Conservation (phyloP, 2,888 invertebrate genomes). For the Exephanes ischioxanthus region DNA sequence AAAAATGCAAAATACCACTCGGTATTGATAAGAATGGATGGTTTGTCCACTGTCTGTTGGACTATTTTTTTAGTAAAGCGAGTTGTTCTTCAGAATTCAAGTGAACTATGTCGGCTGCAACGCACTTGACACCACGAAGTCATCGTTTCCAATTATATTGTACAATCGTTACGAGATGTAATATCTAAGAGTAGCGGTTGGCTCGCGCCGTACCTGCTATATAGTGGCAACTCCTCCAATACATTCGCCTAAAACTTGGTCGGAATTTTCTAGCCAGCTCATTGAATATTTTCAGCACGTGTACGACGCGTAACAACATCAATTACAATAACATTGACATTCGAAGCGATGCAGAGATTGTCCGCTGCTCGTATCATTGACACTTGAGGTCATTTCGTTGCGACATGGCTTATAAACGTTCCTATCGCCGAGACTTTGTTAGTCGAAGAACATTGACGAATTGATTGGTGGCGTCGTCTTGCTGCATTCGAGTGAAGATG, state of each 20-base stretch:
- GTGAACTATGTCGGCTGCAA: too few species aligned
- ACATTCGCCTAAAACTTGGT: too few species aligned
- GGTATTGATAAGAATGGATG: too few species aligned
- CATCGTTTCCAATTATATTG: not conserved
- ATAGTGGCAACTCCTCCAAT: too few species aligned
- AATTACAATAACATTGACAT: not conserved
- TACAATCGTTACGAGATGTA: not conserved
- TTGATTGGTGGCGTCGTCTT: not conserved
- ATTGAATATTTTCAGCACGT: too few species aligned
- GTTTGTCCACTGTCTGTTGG: too few species aligned
- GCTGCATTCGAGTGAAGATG: constrained; percentile 76
- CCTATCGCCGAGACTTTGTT: not conserved
- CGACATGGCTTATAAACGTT: not conserved
- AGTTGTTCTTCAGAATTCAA: too few species aligned
- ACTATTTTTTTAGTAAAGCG: too few species aligned
- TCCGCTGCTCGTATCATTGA: too few species aligned
- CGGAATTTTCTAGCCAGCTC: too few species aligned
- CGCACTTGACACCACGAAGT: not conserved
- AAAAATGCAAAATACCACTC: too few species aligned
- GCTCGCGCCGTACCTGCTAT: not conserved
- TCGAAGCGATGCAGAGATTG: not conserved
- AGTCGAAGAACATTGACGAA: not conserved
- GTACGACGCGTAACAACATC: too few species aligned
- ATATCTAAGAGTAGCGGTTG: not conserved
- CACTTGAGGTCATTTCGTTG: not conserved